Base-by-base conservation (phyloP, 2,888 invertebrate species). In the Polylopha cassiicola region DNA sequence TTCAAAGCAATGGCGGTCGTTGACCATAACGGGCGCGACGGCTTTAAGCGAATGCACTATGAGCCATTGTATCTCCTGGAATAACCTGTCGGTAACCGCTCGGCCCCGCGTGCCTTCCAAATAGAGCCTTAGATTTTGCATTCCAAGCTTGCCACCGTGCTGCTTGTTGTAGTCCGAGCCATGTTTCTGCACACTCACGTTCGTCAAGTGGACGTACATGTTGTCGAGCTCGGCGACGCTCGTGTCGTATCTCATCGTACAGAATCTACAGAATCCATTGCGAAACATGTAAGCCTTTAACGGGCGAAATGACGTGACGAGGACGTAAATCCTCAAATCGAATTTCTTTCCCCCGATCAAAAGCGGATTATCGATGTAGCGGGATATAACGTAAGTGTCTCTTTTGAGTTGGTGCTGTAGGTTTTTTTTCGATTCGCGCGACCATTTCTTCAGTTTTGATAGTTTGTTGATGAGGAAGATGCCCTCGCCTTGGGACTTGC, bases 341-440 rank as follows among this genome's bases (percentile, higher is more conserved):
- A 97, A 97, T 77, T 97, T 97, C 76, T 97, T 97, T 2, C 97
- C 97, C 29, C 96, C 96, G 65, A 97, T 97, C 53, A 97, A 79
- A 33, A 97, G 81, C 3, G 97, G 97, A 85, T 96, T 96, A 62
- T 95, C 95, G 49, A 97, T 97, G 69, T 97, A 97, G 84, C 93
- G 92, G 8, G 97, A 97, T 67, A 97, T 97, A 18, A 97, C 97
- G 68, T 97, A 97, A 42, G 93, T 93, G 72, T 95, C 95, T 71
- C 94, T 95, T 17, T 90, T 89, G 27, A 93, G 86, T 60, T 93
- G 92, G 6, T 92, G 93, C 73, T 94, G 93, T 61, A 95, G 92
- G 3, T 92, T 89, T 42, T 90, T 89, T 67, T 92, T 90, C 3
- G 91, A 89, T 76, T 93, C 91, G 21, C 91, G 77, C 0, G 92